Conservation (phyloP, 2,113 vertebrate genomes). For the Butastur rufipennis region DNA sequence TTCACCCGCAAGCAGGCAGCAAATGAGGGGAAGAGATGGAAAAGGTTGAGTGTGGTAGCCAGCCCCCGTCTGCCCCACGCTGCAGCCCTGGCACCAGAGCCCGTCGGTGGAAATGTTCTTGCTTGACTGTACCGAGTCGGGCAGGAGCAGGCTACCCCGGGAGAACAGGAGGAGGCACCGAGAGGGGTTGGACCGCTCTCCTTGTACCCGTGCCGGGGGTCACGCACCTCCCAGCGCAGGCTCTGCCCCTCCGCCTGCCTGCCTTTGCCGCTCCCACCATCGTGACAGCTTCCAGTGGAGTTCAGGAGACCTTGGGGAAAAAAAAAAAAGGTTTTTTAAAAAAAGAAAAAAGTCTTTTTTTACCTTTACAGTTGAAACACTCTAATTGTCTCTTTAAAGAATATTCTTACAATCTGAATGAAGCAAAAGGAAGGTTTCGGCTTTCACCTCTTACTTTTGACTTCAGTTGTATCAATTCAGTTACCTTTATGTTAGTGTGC, state of each 20-base stretch:
- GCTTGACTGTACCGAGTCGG: accelerated
- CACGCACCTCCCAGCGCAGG: background rate
- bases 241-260: background rate
- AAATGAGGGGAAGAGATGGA: background rate
- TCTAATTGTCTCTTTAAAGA: background rate
- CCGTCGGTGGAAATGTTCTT: background rate
- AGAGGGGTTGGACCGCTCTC: too few relatives aligned
- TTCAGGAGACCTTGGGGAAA: background rate
- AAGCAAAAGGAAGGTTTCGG: background rate
- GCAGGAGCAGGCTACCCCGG: background rate
- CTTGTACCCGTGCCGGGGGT: accelerated
- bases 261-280: accelerated
- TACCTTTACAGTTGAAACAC: background rate
- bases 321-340: too few relatives aligned
- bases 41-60: background rate
- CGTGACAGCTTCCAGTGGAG: background rate
- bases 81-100: background rate
- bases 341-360: background rate
- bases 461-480: background rate
- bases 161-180: background rate
- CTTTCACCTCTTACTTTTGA: background rate
- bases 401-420: background rate
- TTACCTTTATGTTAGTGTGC: background rate
- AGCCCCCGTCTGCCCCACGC: accelerated
- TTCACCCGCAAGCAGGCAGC: background rate